These are phyloP conservation scores for Cnemophilus loriae DNA, from an alignment of 2,113 vertebrate genomes.

Conservation along the genomic window DNA sequence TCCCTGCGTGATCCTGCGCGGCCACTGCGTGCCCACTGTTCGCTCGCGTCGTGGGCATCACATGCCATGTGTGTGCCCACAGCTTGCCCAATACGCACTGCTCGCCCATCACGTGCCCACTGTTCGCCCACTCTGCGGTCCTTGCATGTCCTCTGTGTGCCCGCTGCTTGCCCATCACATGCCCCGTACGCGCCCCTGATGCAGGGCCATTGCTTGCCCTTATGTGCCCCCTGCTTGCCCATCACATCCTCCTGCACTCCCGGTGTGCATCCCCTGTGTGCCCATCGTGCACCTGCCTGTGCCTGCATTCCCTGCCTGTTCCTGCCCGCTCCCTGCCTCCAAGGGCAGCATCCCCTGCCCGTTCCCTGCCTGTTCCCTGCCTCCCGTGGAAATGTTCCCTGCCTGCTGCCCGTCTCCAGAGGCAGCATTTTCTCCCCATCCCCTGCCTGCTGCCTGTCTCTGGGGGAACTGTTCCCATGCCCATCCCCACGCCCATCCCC, in stretches of 20 bases:
- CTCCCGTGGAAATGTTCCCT: no score
- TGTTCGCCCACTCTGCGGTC: rapidly evolving
- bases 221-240: neutral
- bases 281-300: neutral
- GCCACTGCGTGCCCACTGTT: neutral
- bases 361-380: neutral
- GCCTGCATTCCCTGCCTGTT: neutral
- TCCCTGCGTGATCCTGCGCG: no score
- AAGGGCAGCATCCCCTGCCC: neutral
- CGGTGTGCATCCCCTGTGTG: rapidly evolving
- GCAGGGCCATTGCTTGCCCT: rapidly evolving
- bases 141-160: rapidly evolving
- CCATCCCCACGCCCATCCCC: no score
- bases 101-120: rapidly evolving
- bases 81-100: rapidly evolving
- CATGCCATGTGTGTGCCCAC: rapidly evolving
- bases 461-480: no score
- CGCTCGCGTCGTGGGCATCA: neutral
- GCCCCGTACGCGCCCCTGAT: neutral
- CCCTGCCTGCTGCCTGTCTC: neutral
- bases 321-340: no score
- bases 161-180: rapidly evolving
- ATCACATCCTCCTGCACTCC: rapidly evolving
- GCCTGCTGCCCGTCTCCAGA: neutral
- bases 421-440: no score